phyloP scores from a whole-genome alignment of 2,797 vertebrate genomes.

The Sebastes nivosus region DNA sequence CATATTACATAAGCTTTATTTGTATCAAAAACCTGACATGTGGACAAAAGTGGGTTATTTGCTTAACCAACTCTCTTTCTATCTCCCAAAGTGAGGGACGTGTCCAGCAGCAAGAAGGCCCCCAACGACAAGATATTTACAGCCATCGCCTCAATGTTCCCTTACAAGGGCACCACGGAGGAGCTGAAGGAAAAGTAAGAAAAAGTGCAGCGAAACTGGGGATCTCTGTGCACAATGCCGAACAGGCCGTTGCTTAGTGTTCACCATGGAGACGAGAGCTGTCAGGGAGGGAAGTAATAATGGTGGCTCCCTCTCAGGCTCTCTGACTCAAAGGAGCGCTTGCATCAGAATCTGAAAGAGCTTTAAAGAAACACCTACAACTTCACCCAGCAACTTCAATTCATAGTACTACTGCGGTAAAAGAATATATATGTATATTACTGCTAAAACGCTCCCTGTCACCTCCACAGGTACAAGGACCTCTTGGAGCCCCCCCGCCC shows the following conservation, averaged over 20 bases:
- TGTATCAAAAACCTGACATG: conserved; percentile 44
- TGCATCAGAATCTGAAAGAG: conserved; percentile 67
- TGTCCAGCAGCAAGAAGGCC: conserved; percentile 86
- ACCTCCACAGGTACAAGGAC: conserved; percentile 89
- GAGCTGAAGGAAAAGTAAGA: conserved; percentile 97
- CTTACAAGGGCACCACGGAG: conserved; percentile 94
- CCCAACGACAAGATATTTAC: conserved; percentile 97
- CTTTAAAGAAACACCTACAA: conserved; percentile 18
- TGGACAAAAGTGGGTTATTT: conserved; percentile 3
- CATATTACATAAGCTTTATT: conserved; percentile 49
- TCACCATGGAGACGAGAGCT: conserved; percentile 73
- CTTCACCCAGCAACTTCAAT: not conserved
- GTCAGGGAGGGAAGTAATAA: conserved; percentile 65
- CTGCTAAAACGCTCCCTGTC: not conserved
- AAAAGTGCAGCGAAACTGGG: conserved; percentile 36
- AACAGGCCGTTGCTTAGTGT: conserved; percentile 71
- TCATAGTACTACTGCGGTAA: not conserved
- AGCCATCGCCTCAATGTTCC: conserved; percentile 97
- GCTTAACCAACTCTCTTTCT: conserved; percentile 25
- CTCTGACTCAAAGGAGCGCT: conserved; percentile 49
- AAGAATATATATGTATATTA: not conserved
- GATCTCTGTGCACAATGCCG: conserved; percentile 41
- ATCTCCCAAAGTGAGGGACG: conserved; percentile 84
- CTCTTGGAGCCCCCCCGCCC: conserved; percentile 89
- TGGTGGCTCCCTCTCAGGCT: conserved; percentile 56